A percentile compares a stretch with the other conserved stretches of the same genome.
These are phyloP conservation scores for Sipha maydis DNA, from an alignment of 2,888 invertebrate genomes.

Conservation along the genomic window DNA sequence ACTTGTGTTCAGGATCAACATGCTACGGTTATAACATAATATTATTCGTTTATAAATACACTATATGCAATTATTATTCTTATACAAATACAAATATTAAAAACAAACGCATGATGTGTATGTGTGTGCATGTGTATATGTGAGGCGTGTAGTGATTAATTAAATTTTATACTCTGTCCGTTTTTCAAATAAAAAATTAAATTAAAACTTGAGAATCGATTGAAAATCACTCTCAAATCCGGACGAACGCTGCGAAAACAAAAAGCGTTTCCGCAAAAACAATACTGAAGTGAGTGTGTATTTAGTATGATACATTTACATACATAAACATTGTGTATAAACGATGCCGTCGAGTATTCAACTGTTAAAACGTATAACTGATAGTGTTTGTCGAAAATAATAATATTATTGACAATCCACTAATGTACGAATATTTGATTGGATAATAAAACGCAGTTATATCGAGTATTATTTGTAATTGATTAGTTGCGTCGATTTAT, in stretches of 20 bases:
- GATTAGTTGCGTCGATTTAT: neutral
- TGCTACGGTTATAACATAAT: too few relatives aligned
- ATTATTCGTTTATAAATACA: too few relatives aligned
- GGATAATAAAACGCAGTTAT: neutral
- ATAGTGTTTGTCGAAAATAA: neutral
- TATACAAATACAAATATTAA: neutral
- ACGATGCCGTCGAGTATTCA: neutral
- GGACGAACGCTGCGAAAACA: neutral
- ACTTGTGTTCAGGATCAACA: too few relatives aligned
- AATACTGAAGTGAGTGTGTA: too few relatives aligned
- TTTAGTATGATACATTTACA: too few relatives aligned
- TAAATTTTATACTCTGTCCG: neutral
- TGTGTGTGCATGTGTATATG: neutral
- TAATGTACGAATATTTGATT: neutral
- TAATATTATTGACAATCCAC: neutral
- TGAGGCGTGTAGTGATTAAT: neutral
- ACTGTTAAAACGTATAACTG: neutral
- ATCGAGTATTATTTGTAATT: neutral
- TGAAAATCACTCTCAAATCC: neutral
- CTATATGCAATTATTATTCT: too few relatives aligned
- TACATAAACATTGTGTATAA: too few relatives aligned
- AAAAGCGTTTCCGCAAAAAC: neutral
- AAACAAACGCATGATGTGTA: neutral
- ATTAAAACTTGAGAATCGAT: neutral
- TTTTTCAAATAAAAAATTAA: neutral